Evolutionary conservation across 2,797 vertebrate genomes (phyloP), one percentile per base, ranked within the genome.

Genomic region (Coregonus suidteri): DNA sequence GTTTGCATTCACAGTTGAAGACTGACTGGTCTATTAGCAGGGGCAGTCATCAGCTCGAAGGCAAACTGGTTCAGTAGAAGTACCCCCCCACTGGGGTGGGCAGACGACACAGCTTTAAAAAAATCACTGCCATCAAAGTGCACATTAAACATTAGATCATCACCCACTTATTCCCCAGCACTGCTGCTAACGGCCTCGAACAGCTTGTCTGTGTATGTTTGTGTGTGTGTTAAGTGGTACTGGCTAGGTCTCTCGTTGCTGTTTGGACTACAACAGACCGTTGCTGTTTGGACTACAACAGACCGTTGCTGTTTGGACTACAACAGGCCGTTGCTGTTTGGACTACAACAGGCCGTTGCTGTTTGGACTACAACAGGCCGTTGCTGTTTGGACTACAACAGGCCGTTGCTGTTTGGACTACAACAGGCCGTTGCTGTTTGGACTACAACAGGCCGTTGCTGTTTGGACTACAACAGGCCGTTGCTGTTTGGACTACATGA

Each of bases 71-170:
- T 13, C 65, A 51, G 30, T 68, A 68, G 51, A 73, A 54, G 68
- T 16, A 37, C 51, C 71, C 11, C 11, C 0, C 37, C 37, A 9
- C 7, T 41, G 7, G 59, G 35, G 47, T 20, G 30, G 53, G 14
- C 51, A 59, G 35, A 54, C 34, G 31, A 41, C 14, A 65, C 65
- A 53, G 71, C 47, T 18, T 59, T 25, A 25, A 25, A 3, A 4
- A 25, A 31, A 53, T 15, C 18, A 34, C 30, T 35, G 64, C 51
- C 65, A 47, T 77, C 35, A 77, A 71, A 74, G 64, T 4, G 4
- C 68, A 47, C 54, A 35, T 71, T 65, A 71, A 79, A 78, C 67
- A 37, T 76, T 79, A 71, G 25, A 66, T 15, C 34, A 5, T 30
- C 66, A 59, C 37, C 66, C 75, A 76, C 16, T 67, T 69, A 30